Percentiles rank a stretch among this genome's conserved stretches.
These are phyloP conservation scores for Melinaea menophilus DNA, from an alignment of 2,888 invertebrate genomes.

Conservation along the genomic window DNA sequence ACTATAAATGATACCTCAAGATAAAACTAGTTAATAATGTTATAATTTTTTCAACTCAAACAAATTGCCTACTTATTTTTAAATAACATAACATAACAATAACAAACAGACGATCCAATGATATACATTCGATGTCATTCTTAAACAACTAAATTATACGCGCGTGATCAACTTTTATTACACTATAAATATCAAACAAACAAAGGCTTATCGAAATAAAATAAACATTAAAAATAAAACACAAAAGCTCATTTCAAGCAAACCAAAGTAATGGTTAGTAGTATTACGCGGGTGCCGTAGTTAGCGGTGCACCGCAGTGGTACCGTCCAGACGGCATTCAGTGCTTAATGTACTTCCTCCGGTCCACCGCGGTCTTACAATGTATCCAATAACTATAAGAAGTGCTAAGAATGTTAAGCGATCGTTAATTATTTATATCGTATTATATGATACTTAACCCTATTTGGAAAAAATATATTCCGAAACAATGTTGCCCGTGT, in stretches of 20 bases:
- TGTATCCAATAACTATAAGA: background rate
- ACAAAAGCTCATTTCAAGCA: background rate
- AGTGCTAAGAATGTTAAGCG: background rate
- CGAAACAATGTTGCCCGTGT: conserved; percentile 1
- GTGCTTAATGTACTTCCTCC: conserved; percentile 2
- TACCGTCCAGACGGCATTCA: conserved; percentile 9
- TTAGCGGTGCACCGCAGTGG: conserved; percentile 25
- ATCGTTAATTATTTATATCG: background rate
- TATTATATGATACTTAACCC: background rate
- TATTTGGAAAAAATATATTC: background rate
- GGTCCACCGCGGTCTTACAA: background rate
- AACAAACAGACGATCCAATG: too few relatives aligned
- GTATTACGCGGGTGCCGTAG: conserved; percentile 19
- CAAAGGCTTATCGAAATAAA: background rate
- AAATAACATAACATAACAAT: too few relatives aligned
- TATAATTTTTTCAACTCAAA: too few relatives aligned
- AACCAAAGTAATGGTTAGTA: background rate
- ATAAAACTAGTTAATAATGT: too few relatives aligned
- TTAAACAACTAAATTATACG: too few relatives aligned
- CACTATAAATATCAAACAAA: too few relatives aligned
- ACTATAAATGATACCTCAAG: too few relatives aligned
- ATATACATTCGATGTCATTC: too few relatives aligned
- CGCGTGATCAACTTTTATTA: too few relatives aligned
- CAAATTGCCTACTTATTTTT: too few relatives aligned
- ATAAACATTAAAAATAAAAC: background rate